These are phyloP conservation scores for Tenebrosternarchus preto DNA, from an alignment of 2,113 vertebrate species.

Conservation along the genomic window DNA sequence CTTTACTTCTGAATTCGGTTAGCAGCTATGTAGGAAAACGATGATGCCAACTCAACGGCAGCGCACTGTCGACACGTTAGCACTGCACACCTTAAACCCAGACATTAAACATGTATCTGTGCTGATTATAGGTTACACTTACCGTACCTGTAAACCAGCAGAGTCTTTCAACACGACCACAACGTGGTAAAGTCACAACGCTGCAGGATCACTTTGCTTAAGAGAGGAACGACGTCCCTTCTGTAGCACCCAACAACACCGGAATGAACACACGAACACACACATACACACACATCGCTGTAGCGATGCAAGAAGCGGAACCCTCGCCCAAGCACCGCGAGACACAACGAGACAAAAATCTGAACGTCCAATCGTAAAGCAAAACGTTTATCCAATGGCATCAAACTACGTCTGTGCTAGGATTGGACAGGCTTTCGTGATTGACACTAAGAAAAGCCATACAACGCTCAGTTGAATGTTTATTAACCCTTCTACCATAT, in stretches of 20 bases:
- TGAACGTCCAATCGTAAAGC: slow-evolving; percentile 32
- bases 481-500: too few relatives aligned
- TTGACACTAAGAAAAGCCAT: slow-evolving; percentile 23
- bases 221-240: slow-evolving; percentile 17
- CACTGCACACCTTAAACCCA: background rate
- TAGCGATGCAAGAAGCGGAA: slow-evolving; percentile 31
- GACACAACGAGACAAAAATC: slow-evolving; percentile 17
- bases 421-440: slow-evolving; percentile 25
- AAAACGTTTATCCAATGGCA: background rate
- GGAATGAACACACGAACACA: slow-evolving; percentile 38
- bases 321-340: slow-evolving; percentile 65
- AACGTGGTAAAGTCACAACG: background rate
- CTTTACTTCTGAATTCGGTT: background rate
- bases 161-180: background rate
- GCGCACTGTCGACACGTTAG: slow-evolving; percentile 44
- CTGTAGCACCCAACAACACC: slow-evolving; percentile 21
- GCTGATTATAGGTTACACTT: background rate
- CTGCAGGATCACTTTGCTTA: background rate
- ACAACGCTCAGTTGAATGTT: background rate
- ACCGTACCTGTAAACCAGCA: background rate
- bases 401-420: background rate
- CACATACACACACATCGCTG: slow-evolving; percentile 13
- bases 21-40: slow-evolving; percentile 5
- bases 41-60: slow-evolving; percentile 27
- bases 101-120: background rate